Percentiles rank a stretch among this genome's conserved stretches.
Evolutionary conservation across 2,888 invertebrate species (phyloP).

Genomic region (Microdon myrmicae): DNA sequence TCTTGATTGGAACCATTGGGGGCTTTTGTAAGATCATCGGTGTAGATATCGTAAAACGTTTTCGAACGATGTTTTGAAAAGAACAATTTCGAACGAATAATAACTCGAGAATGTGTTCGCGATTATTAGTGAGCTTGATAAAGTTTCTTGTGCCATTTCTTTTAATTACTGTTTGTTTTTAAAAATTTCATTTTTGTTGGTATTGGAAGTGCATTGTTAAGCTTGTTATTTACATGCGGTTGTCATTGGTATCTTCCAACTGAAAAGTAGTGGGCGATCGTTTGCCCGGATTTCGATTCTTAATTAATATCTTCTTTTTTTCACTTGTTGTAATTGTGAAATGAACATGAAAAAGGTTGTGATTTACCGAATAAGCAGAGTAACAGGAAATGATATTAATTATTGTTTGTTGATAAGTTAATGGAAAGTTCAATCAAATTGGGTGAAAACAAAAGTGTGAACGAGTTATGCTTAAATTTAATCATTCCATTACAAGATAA

Average conservation of each 20-base stretch:
- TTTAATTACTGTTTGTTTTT: constrained; percentile 28
- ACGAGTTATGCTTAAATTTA: constrained; percentile 36
- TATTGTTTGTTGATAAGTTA: constrained; percentile 22
- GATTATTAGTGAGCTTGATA: constrained; percentile 30
- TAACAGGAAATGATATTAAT: constrained; percentile 26
- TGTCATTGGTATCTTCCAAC: constrained; percentile 5
- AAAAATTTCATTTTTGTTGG: constrained; percentile 9
- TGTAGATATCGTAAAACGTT: constrained; percentile 10
- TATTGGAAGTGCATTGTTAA: constrained; percentile 33
- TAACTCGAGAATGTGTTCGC: constrained; percentile 47
- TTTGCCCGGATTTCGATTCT: constrained; percentile 31
- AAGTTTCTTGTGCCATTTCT: constrained; percentile 29
- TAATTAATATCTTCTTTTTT: too few species aligned
- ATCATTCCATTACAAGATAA: constrained; percentile 53
- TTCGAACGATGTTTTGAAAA: constrained; percentile 22
- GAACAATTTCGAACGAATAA: constrained; percentile 10
- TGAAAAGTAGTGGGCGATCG: constrained; percentile 8
- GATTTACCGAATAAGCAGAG: constrained; percentile 29
- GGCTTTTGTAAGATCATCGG: constrained; percentile 21
- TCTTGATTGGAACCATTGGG: constrained; percentile 27
- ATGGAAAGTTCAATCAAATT: constrained; percentile 7
- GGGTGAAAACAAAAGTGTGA: constrained; percentile 14
- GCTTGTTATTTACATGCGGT: too few species aligned
- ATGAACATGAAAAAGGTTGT: constrained; percentile 18
- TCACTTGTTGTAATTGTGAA: too few species aligned